A percentile compares a stretch with the other conserved stretches of the same genome.
Evolutionary conservation across 2,113 vertebrate species (phyloP).

Genomic region (Zosterops lateralis): DNA sequence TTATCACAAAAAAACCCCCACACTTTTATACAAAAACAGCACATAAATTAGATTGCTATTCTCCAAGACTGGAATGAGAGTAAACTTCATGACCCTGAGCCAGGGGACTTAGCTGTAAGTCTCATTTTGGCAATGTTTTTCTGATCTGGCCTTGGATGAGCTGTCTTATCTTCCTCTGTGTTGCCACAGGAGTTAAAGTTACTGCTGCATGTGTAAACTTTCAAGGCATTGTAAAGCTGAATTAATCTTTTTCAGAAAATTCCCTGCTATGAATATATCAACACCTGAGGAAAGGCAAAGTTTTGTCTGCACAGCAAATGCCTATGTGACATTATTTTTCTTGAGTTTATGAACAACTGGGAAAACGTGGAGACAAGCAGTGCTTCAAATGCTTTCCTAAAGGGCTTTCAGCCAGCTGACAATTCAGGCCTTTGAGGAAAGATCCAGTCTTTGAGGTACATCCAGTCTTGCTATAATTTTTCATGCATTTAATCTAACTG

Average conservation of each 20-base stretch:
- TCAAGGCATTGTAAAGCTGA: background rate
- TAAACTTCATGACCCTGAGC: background rate
- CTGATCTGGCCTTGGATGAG: background rate
- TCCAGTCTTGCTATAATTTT: background rate
- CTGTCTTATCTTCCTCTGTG: background rate
- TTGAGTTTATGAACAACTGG: background rate
- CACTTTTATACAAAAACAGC: background rate
- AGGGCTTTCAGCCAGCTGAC: slow-evolving; percentile 12
- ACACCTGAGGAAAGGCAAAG: background rate
- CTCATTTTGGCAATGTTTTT: background rate
- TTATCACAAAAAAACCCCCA: background rate
- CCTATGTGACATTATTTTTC: background rate
- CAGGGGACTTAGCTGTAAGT: background rate
- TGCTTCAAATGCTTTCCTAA: background rate
- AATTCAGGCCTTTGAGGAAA: background rate
- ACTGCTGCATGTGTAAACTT: background rate
- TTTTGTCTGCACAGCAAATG: background rate
- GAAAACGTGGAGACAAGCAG: background rate
- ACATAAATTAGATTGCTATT: background rate
- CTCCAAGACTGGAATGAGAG: background rate
- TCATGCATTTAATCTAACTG: slow-evolving; percentile 22
- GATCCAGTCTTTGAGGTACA: background rate
- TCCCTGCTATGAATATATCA: background rate
- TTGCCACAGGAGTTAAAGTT: background rate
- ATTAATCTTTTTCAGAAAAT: background rate